Evolutionary conservation across 1,140 invertebrate species (phyloP), one percentile per base, ranked within the genome.

Genomic region (Holotrichia oblita): DNA sequence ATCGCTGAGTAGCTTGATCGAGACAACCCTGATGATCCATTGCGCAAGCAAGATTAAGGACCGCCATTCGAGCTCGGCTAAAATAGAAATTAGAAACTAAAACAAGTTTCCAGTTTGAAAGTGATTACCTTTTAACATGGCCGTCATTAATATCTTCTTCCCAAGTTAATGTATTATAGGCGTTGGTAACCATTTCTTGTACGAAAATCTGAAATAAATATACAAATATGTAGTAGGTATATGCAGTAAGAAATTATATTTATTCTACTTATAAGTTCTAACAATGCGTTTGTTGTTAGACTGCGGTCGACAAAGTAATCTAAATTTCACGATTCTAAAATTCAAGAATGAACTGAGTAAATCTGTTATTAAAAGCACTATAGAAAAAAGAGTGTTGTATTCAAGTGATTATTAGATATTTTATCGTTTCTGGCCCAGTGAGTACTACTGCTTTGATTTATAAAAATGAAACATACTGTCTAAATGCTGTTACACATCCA

Each of bases 31-130:
- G 82, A 40, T 93, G 85, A 14, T 89, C 90, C 40, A 91, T 87
- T 0, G 83, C 83, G 79, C 92, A 92, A 0, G 93, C 92, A 14
- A 93, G 78, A 27, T 84, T 87, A 1, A 94, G 83, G 27, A 94
- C 86, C 0, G 84, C 87, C 0, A 89, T 85, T 22, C 93, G 90
- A 1, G 91, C 85, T 78, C 88, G 86, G 40, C 92, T 93, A 69
- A 42, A 85, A 86, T 61, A 78, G 76, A 10, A 78, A 82, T 80
- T 77, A 78, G 76, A 61, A 77, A 80, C 55, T 77, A 76, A 75
- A 73, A 73, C 44, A n/a, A 59, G 72, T 79, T 76, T 48, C 76
- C 72, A 77, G 55, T 2, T 74, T 78, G 59, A 73, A 77, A 9
- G 81, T 81, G 84, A 85, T 85, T 87, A 93, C 92, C 91, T 89